Conservation (phyloP, 2,113 vertebrate species). For the Calidris pygmaea region DNA sequence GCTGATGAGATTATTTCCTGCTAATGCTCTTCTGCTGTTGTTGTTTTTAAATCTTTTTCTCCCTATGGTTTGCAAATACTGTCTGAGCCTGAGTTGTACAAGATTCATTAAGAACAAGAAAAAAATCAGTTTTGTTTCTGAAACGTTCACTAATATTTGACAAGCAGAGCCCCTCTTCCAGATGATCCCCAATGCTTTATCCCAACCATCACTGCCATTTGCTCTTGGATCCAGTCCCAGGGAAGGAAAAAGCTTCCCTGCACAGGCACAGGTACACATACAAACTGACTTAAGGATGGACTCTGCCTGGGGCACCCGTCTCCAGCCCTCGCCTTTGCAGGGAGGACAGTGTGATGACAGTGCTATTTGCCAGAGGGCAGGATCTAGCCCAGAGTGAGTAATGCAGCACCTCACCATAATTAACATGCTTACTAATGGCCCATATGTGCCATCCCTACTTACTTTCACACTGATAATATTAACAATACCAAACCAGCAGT, state of each 20-base stretch:
- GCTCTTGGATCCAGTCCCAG: background rate
- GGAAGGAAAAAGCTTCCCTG: background rate
- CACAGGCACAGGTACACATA: background rate
- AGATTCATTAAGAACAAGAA: conserved; percentile 29
- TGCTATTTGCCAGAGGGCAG: background rate
- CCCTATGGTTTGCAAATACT: conserved; percentile 65
- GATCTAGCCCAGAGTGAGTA: conserved; percentile 17
- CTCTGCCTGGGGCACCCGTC: fast-evolving
- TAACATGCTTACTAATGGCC: conserved; percentile 31
- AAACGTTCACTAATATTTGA: conserved; percentile 1
- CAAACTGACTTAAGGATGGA: fast-evolving
- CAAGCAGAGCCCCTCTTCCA: background rate
- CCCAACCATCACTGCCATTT: background rate
- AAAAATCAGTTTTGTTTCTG: background rate
- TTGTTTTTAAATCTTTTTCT: conserved; percentile 50
- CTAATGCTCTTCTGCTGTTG: conserved; percentile 65
- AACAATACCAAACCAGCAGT: background rate
- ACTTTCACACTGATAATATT: background rate
- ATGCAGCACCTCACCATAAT: conserved; percentile 41
- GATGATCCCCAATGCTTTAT: background rate
- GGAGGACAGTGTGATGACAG: background rate
- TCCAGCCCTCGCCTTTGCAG: background rate
- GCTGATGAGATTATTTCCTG: conserved; percentile 70
- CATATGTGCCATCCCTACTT: conserved; percentile 21
- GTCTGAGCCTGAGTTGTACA: conserved; percentile 10